Percentiles rank a stretch among this genome's conserved stretches.
Conservation (phyloP, 2,797 vertebrate species). For the Enteromius argenteus region DNA sequence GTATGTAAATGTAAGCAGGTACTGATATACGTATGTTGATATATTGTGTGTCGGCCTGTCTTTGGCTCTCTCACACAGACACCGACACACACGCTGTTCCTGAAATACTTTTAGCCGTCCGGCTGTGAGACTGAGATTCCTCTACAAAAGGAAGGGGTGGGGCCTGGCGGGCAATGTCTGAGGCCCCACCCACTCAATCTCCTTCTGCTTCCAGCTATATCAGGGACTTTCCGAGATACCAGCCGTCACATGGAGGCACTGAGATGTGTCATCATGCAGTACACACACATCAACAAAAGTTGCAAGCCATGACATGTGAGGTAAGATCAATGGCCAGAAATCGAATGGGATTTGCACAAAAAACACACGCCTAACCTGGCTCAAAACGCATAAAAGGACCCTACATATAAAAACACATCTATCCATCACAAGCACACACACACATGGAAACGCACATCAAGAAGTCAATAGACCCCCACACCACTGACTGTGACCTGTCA, state of each 20-base stretch:
- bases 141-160: conserved; percentile 54
- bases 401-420: conserved; percentile 34
- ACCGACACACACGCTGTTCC: conserved; percentile 54
- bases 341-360: conserved; percentile 11
- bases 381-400: conserved; percentile 19
- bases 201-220: conserved; percentile 57
- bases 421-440: conserved; percentile 23
- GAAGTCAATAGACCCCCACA: conserved; percentile 41
- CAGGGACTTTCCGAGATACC: conserved; percentile 57
- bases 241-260: conserved; percentile 5
- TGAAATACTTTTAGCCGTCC: conserved; percentile 62
- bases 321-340: conserved; percentile 17
- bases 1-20: conserved; percentile 8
- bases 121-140: conserved; percentile 55
- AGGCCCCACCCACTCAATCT: conserved; percentile 47
- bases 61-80: conserved; percentile 38
- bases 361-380: background rate
- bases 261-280: conserved; percentile 12
- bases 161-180: conserved; percentile 40
- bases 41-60: background rate
- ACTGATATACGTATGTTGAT: background rate
- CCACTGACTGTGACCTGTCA: conserved; percentile 54
- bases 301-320: conserved; percentile 22
- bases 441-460: conserved; percentile 1
- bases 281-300: conserved; percentile 33